Base-by-base conservation (phyloP, 2,113 vertebrate species). In the Microcebus ravelobensis region DNA sequence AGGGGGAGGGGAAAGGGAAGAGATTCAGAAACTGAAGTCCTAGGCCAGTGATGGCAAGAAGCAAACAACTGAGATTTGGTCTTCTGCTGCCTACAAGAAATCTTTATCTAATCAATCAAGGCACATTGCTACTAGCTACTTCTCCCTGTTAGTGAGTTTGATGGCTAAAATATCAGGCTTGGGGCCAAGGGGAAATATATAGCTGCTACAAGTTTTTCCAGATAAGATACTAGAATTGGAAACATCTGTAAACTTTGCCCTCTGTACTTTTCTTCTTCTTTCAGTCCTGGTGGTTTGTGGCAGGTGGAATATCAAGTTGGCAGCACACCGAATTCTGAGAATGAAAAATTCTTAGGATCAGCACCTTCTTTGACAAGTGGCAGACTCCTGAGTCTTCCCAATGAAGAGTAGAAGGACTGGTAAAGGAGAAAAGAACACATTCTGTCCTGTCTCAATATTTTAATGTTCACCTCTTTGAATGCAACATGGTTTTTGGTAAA, bases 401-500 rank as follows among this genome's bases (percentile, higher is more conserved):
- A 80, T 73, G 97, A 98, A 98, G 96, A 98, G 96, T 88, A 98
- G 98, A 97, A 98, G 98, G 97, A 94, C 98, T 98, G 97, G 98
- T 97, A 97, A 97, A 98, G 98, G 98, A 98, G 97, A 97, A 94
- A 98, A 98, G 94, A 98, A 98, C 98, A 98, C 98, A 98, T 98
- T 96, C 98, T 97, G 97, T 98, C 98, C 98, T 95, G 97, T 98
- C 98, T 98, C 98, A 97, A 90, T 96, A 98, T 97, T 98, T 98
- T 98, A 98, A 98, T 98, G 98, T 98, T 98, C 98, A 97, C 98
- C 97, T 98, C 98, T 98, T 96, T 97, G 98, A 99, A 98, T 0
- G 90, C 97, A 98, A 98, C 98, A 67, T 96, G 82, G 86, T 98
- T 99, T 98, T 99, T 99, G 99, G 98, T 99, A 99, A 98, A 99